Evolutionary conservation across 2,888 invertebrate species (phyloP).

Genomic region (Anthrax anthrax): DNA sequence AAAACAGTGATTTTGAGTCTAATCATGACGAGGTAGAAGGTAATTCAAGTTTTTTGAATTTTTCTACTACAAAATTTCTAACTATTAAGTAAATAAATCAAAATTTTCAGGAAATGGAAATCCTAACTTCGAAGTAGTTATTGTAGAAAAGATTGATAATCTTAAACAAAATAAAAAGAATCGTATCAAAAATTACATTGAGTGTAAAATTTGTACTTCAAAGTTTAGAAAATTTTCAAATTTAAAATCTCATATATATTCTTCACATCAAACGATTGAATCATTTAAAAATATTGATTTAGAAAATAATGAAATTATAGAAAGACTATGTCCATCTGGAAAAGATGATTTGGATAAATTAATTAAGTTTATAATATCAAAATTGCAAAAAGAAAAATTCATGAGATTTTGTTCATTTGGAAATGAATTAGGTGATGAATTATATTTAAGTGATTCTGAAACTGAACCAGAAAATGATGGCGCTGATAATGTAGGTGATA

Average conservation of each 20-base stretch:
- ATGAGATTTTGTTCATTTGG: constrained; percentile 23
- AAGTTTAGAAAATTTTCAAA: constrained; percentile 18
- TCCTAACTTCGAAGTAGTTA: no score
- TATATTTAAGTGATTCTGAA: constrained; percentile 29
- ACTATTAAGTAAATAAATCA: no score
- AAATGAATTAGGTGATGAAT: constrained; percentile 24
- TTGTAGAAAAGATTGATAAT: no score
- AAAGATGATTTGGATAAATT: background rate
- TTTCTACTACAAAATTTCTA: no score
- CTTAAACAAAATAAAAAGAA: no score
- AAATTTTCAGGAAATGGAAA: no score
- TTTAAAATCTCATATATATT: constrained; percentile 22
- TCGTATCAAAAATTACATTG: constrained; percentile 8
- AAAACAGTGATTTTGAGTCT: no score
- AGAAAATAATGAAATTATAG: background rate
- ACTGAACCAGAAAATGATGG: constrained; percentile 23
- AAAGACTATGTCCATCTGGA: background rate
- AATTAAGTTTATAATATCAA: constrained; percentile 1
- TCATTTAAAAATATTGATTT: constrained; percentile 14
- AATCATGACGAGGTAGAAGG: no score
- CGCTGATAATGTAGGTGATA: background rate
- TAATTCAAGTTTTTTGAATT: no score
- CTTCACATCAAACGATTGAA: constrained; percentile 17
- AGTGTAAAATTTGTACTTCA: constrained; percentile 29
- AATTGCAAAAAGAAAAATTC: background rate